phyloP scores from a whole-genome alignment of 2,888 invertebrate genomes.

The Tachystola acroxantha region DNA sequence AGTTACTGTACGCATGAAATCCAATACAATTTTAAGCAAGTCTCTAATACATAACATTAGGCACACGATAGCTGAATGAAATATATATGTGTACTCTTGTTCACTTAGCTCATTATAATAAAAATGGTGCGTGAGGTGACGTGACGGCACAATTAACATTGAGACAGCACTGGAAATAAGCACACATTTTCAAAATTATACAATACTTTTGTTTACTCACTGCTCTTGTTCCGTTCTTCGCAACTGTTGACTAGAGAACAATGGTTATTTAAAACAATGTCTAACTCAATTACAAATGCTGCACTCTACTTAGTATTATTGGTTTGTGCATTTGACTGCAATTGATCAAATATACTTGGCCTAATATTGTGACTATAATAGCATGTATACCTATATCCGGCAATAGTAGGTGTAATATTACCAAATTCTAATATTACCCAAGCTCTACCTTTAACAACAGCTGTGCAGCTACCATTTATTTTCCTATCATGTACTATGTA shows the following conservation, averaged over 20 bases:
- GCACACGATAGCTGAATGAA: too few species aligned
- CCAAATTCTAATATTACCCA: not conserved
- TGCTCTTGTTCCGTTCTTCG: conserved; percentile 61
- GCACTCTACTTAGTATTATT: not conserved
- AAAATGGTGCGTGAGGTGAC: conserved; percentile 16
- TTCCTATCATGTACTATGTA: too few species aligned
- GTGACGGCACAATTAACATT: conserved; percentile 11
- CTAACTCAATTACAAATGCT: not conserved
- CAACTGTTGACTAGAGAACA: conserved; percentile 63
- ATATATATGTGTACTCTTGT: too few species aligned
- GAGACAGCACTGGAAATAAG: conserved; percentile 16
- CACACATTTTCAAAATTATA: conserved; percentile 24
- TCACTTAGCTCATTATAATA: too few species aligned
- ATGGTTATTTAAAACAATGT: conserved; percentile 13
- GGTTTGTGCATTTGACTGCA: not conserved
- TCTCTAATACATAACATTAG: too few species aligned
- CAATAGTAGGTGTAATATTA: too few species aligned
- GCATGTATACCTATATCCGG: too few species aligned
- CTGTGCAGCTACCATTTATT: too few species aligned
- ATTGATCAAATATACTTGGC: not conserved
- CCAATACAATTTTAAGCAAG: too few species aligned
- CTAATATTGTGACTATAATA: too few species aligned
- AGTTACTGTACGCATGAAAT: too few species aligned
- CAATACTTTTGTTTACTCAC: conserved; percentile 60
- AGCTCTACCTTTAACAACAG: not conserved